Evolutionary conservation across 2,888 invertebrate species (phyloP), one percentile per base, ranked within the genome.

Genomic region (Pasiphila rectangulata): DNA sequence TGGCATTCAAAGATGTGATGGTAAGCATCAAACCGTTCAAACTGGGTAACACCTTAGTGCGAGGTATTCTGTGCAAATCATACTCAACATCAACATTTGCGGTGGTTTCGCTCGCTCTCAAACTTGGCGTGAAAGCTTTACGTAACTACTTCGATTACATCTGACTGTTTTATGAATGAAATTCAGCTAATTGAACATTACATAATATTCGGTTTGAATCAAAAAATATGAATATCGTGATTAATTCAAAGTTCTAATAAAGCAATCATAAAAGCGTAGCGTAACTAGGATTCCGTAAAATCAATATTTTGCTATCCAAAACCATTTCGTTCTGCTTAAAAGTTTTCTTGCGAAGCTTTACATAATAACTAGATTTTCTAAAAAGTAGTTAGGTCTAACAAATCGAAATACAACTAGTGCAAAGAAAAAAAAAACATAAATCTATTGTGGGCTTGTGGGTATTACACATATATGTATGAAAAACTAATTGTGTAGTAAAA

Each of bases 171-270:
- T 56, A 62, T 65, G 62, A 44, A 60, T 63, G 63, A 61, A 58
- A 44, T 46, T 40, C 12, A 42, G 45, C 51, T 46, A 34, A 36
- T 44, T 46, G 4, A 46, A 57, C 54, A 48, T 51, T 41, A 40
- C 24, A 29, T 20, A 21, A 21, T 20, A 36, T 27, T 27, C 17
- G 25, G 30, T 43, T 42, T 53, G 42, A 53, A 60, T 70, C 83
- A 86, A 86, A 85, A 86, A 86, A 86, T 86, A 86, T 86, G 86
- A 85, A 86, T 86, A 86, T 79, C 74, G 77, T 80, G 70, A 70
- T 63, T 24, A 42, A 46, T 45, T 29, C 16, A 30, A 43, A 52
- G 56, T 46, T 48, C 51, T 44, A 25, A 50, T 49, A 58, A 58
- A 54, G 54, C 52, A 54, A 56, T 55, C 40, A 27, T 51, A 37